Evolutionary conservation across 2,888 invertebrate species (phyloP).

Genomic region (Eupeodes latifasciatus): DNA sequence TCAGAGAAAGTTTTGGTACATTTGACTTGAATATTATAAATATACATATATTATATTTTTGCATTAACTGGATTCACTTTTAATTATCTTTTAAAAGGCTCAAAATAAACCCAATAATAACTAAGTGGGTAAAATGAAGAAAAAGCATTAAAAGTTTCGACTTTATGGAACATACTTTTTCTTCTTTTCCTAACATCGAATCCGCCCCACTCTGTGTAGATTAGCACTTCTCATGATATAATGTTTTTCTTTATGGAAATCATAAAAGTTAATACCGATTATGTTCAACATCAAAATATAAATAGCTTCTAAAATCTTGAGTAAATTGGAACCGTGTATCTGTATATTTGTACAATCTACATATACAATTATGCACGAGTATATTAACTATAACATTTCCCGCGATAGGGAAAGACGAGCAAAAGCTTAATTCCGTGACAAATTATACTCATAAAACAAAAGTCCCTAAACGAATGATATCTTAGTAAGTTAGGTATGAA

Average conservation of each 20-base stretch:
- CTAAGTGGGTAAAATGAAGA: not conserved
- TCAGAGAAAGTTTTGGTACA: not conserved
- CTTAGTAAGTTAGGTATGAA: conserved; percentile 32
- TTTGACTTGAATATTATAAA: not conserved
- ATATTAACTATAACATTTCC: no score
- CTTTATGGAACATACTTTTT: not conserved
- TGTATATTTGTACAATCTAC: not conserved
- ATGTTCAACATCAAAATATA: conserved; percentile 29
- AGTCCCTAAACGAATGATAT: not conserved
- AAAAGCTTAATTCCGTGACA: conserved; percentile 34
- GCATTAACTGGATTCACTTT: not conserved
- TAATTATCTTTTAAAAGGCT: not conserved
- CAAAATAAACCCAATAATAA: not conserved
- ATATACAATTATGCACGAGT: no score
- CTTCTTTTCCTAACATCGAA: no score
- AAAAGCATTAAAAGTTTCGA: not conserved
- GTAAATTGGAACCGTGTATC: not conserved
- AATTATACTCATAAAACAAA: conserved; percentile 30
- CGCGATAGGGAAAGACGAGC: not conserved
- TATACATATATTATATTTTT: not conserved
- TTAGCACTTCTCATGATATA: not conserved
- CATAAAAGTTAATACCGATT: conserved; percentile 30
- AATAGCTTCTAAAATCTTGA: conserved; percentile 18
- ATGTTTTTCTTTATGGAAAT: conserved; percentile 1
- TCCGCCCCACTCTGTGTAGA: not conserved